A percentile compares a stretch with the other conserved stretches of the same genome.
These are phyloP conservation scores for Hydrocynus forskahlii DNA, from an alignment of 2,797 vertebrate species.

Conservation along the genomic window DNA sequence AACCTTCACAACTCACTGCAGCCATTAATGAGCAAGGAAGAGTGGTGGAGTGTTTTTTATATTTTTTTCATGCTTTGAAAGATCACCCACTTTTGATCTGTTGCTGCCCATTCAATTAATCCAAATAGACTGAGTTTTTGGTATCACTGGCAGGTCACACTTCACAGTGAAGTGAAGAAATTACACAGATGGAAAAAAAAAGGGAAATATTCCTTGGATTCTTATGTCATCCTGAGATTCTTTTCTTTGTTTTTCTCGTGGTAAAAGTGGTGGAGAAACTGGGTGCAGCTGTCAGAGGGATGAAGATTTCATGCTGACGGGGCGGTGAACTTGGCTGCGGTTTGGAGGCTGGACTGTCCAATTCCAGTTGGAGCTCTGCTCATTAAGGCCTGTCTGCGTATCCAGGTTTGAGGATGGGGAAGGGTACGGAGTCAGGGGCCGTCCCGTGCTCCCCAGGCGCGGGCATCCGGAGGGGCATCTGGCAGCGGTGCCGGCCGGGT, in stretches of 20 bases:
- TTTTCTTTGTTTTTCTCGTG: constrained; percentile 38
- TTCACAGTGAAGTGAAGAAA: constrained; percentile 10
- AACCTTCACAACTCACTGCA: constrained; percentile 64
- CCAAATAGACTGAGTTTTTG: constrained; percentile 2
- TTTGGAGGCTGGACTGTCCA: constrained; percentile 45
- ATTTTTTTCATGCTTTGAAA: constrained; percentile 63
- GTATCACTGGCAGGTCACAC: constrained; percentile 3
- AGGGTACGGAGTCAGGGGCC: constrained; percentile 45
- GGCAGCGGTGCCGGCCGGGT: constrained; percentile 73
- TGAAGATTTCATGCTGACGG: constrained; percentile 58
- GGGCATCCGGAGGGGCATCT: constrained; percentile 71
- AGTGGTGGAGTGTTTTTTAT: constrained; percentile 34
- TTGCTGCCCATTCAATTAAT: constrained; percentile 32
- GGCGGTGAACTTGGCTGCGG: constrained; percentile 48
- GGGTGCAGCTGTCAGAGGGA: constrained; percentile 53
- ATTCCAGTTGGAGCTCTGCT: constrained; percentile 68
- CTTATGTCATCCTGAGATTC: constrained; percentile 43
- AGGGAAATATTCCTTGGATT: constrained; percentile 19
- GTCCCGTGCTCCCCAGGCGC: constrained; percentile 58
- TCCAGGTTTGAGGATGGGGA: constrained; percentile 59
- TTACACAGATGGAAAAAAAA: constrained; percentile 3
- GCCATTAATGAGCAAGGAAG: constrained; percentile 71
- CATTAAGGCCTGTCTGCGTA: constrained; percentile 69
- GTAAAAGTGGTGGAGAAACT: constrained; percentile 37
- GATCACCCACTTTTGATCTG: constrained; percentile 43